Percentiles rank a stretch among this genome's conserved stretches.
Conservation (phyloP, 2,113 vertebrate genomes). For the Brachyhypopomus gauderio region DNA sequence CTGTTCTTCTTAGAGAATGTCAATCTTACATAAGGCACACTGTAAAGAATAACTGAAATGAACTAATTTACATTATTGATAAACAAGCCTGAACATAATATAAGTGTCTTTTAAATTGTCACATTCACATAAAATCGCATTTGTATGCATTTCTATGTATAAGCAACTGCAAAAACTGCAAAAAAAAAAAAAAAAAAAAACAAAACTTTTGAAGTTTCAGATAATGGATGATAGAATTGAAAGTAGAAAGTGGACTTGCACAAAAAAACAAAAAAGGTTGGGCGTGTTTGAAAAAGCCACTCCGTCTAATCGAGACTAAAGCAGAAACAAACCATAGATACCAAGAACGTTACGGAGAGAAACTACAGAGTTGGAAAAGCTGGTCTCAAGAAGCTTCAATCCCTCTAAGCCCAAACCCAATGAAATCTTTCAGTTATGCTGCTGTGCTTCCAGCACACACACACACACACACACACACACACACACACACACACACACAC, state of each 20-base stretch:
- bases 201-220: constrained; percentile 8
- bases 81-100: background rate
- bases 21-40: background rate
- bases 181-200: background rate
- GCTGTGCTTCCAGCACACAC: constrained; percentile 10
- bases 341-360: constrained; percentile 38
- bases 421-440: constrained; percentile 50
- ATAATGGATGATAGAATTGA: constrained; percentile 17
- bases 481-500: background rate
- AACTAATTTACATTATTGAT: background rate
- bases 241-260: constrained; percentile 12
- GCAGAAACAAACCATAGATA: constrained; percentile 38
- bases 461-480: constrained; percentile 25
- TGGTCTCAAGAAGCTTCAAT: constrained; percentile 54
- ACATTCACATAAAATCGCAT: background rate
- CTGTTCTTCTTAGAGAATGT: too few species aligned
- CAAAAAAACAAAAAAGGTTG: constrained; percentile 33
- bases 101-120: background rate
- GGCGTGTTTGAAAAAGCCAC: constrained; percentile 44
- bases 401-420: constrained; percentile 49
- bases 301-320: constrained; percentile 53
- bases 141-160: constrained; percentile 15
- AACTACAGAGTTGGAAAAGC: constrained; percentile 41
- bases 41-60: background rate
- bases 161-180: background rate